A percentile compares a stretch with the other conserved stretches of the same genome.
phyloP scores from a whole-genome alignment of 2,797 vertebrate species.

The Mormyrus hasselquistii region DNA sequence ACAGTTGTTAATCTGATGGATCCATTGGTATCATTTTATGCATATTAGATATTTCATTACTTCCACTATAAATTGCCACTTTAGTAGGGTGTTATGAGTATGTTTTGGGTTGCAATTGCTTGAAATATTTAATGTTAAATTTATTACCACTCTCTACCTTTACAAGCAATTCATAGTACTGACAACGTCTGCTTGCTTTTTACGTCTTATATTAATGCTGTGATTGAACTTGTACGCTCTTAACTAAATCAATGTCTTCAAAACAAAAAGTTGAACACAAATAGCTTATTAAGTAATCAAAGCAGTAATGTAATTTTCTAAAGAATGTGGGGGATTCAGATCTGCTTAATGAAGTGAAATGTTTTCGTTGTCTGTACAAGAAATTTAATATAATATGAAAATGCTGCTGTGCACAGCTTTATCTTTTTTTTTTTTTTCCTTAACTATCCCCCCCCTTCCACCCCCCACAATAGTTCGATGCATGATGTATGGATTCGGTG shows the following conservation, averaged over 20 bases:
- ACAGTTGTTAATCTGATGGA: not conserved
- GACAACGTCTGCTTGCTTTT: not conserved
- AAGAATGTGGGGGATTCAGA: not conserved
- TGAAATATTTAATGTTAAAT: not conserved
- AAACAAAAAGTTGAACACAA: not conserved
- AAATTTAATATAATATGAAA: not conserved
- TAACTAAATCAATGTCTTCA: not conserved
- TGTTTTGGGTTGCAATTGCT: not conserved
- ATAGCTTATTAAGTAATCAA: not conserved
- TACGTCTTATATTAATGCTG: not conserved
- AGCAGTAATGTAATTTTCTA: not conserved
- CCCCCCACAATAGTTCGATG: slow-evolving; percentile 67
- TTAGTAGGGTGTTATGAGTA: not conserved
- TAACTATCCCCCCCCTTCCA: not conserved
- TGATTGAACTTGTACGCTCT: not conserved
- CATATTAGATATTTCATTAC: not conserved
- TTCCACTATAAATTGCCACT: not conserved
- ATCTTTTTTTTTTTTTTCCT: not conserved
- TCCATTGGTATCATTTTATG: not conserved
- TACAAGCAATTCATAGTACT: not conserved
- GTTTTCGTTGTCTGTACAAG: not conserved
- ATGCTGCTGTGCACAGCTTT: not conserved
- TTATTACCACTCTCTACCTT: not conserved
- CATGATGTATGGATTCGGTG: slow-evolving; percentile 99
- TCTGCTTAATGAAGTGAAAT: not conserved